phyloP scores from a whole-genome alignment of 2,113 vertebrate species.

The Dendropsophus ebraccatus region DNA sequence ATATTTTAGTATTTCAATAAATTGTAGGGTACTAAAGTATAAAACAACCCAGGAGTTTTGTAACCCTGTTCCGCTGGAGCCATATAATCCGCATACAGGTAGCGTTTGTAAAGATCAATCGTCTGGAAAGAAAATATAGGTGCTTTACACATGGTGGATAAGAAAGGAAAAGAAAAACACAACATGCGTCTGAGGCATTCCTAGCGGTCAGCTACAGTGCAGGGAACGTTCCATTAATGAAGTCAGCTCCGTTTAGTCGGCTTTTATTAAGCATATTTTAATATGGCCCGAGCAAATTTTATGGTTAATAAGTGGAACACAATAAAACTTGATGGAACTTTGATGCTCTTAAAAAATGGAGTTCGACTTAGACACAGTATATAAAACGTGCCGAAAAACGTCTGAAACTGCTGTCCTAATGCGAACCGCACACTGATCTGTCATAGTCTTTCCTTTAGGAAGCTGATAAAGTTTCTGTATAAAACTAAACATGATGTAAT shows the following conservation, averaged over 20 bases:
- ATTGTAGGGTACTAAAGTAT: constrained; percentile 54
- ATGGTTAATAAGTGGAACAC: not conserved
- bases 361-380: not conserved
- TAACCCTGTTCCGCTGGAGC: constrained; percentile 37
- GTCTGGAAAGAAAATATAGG: constrained; percentile 48
- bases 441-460: not conserved
- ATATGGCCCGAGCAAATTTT: not conserved
- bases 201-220: constrained; percentile 19
- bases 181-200: constrained; percentile 19
- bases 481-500: not conserved
- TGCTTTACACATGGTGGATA: constrained; percentile 31
- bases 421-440: not conserved
- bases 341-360: not conserved
- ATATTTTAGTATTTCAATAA: constrained; percentile 60
- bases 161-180: not conserved
- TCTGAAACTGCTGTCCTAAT: not conserved
- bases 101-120: constrained; percentile 54
- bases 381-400: not conserved
- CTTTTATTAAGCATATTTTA: constrained; percentile 12
- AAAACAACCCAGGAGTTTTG: constrained; percentile 48
- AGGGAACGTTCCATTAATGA: not conserved
- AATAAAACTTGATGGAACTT: not conserved
- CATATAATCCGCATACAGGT: constrained; percentile 48
- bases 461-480: not conserved
- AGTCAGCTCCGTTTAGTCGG: not conserved